These are phyloP conservation scores for Notarius lentiginosus DNA, from an alignment of 2,113 vertebrate species.

Conservation along the genomic window DNA sequence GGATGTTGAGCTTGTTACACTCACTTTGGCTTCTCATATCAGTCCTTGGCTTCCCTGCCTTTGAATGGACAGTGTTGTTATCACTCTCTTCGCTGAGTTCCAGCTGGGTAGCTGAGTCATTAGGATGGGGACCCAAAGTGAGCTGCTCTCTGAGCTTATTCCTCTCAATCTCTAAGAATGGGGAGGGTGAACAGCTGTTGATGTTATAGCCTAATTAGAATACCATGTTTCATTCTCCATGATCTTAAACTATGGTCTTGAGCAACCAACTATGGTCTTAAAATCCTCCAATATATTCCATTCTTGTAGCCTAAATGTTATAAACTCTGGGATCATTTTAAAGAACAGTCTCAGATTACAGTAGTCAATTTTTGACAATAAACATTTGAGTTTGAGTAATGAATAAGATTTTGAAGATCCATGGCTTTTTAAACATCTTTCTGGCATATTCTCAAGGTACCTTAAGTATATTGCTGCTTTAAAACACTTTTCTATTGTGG, in stretches of 20 bases:
- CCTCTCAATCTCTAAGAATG: slow-evolving; percentile 63
- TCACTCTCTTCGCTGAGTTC: slow-evolving; percentile 76
- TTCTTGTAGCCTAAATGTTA: background rate
- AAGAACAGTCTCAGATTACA: background rate
- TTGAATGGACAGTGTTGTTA: slow-evolving; percentile 6
- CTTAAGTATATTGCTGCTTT: background rate
- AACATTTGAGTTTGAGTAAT: background rate
- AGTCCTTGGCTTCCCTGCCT: background rate
- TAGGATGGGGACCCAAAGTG: slow-evolving; percentile 32
- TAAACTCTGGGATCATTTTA: background rate
- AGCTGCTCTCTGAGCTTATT: slow-evolving; percentile 66
- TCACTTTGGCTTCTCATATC: slow-evolving; percentile 37
- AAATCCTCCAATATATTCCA: background rate
- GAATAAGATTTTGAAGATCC: background rate
- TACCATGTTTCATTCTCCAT: background rate
- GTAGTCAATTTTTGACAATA: background rate
- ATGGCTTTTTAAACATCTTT: background rate
- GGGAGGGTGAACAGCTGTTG: background rate
- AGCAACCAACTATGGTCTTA: background rate
- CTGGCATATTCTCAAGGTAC: background rate
- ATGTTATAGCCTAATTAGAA: background rate
- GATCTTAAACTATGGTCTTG: background rate
- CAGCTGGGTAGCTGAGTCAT: slow-evolving; percentile 62
- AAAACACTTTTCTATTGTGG: slow-evolving; percentile 5
- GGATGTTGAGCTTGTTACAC: slow-evolving; percentile 36